A percentile compares a stretch with the other conserved stretches of the same genome.
Conservation (phyloP, 92 coral and sea anemone species). For the Desmophyllum pertusum region DNA sequence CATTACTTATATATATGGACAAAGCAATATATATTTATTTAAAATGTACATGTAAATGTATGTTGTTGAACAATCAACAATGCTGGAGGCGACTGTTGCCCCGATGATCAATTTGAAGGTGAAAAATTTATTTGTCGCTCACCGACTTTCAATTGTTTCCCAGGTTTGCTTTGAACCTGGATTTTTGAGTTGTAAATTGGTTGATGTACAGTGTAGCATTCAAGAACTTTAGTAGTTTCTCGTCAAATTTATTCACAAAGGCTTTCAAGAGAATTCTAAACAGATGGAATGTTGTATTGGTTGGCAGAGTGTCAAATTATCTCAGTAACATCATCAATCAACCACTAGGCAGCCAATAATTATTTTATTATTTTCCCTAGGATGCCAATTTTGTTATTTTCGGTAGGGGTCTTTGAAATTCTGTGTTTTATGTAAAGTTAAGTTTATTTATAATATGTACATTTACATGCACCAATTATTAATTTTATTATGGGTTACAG, state of each 20-base stretch:
- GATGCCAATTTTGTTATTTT: neutral
- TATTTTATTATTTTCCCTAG: neutral
- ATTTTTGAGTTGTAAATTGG: neutral
- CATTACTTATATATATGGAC: neutral
- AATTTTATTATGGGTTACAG: neutral
- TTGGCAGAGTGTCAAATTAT: neutral
- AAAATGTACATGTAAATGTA: neutral
- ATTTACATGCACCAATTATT: neutral
- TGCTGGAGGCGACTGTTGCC: too few species aligned
- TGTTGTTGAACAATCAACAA: neutral
- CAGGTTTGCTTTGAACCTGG: neutral
- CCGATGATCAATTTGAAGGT: neutral
- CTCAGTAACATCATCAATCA: neutral
- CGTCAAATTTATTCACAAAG: slow-evolving; percentile 1
- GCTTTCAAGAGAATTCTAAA: slow-evolving; percentile 4
- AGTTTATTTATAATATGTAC: neutral
- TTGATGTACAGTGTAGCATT: neutral
- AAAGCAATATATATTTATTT: neutral
- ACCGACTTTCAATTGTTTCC: neutral
- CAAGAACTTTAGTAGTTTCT: neutral
- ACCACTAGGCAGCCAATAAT: neutral
- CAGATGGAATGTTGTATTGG: slow-evolving; percentile 2
- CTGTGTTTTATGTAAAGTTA: neutral
- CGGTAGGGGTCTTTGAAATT: neutral
- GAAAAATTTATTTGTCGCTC: neutral